Evolutionary conservation across 2,888 invertebrate species (phyloP).

Genomic region (Drosophila borborema): DNA sequence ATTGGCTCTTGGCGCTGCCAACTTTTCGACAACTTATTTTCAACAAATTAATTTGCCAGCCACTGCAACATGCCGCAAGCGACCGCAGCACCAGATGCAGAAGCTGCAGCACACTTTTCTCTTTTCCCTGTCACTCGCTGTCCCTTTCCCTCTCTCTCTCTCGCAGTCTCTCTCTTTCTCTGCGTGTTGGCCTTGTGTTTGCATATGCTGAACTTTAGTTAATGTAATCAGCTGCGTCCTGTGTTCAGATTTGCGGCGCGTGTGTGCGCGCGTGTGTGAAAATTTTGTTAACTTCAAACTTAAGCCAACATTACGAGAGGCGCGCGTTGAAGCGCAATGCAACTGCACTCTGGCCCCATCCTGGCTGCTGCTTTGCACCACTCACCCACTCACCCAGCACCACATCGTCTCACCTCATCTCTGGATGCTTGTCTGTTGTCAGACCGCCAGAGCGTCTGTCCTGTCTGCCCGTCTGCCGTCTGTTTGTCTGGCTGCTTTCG

Average conservation of each 20-base stretch:
- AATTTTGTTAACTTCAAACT: conserved; percentile 77
- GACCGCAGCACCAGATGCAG: conserved; percentile 22
- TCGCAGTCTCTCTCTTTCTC: neutral
- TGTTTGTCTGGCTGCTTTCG: conserved; percentile 22
- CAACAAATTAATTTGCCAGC: conserved; percentile 81
- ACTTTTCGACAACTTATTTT: conserved; percentile 81
- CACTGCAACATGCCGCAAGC: conserved; percentile 43
- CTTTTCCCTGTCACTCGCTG: neutral
- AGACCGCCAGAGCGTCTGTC: neutral
- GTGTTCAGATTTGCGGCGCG: conserved; percentile 40
- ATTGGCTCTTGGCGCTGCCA: conserved; percentile 34
- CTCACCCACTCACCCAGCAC: no score
- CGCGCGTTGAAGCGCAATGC: conserved; percentile 50
- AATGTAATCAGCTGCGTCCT: conserved; percentile 83
- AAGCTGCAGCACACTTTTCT: conserved; percentile 13
- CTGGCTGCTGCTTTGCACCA: neutral
- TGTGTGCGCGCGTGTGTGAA: conserved; percentile 54
- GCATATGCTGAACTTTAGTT: conserved; percentile 77
- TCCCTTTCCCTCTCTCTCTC: neutral
- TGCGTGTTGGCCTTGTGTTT: conserved; percentile 32
- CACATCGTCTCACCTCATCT: neutral
- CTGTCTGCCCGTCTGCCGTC: neutral
- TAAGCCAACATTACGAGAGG: conserved; percentile 70
- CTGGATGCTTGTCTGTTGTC: conserved; percentile 15
- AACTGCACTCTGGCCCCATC: conserved; percentile 16